These are phyloP conservation scores for Triops cancriformis DNA, from an alignment of 1,140 invertebrate species.

Conservation along the genomic window DNA sequence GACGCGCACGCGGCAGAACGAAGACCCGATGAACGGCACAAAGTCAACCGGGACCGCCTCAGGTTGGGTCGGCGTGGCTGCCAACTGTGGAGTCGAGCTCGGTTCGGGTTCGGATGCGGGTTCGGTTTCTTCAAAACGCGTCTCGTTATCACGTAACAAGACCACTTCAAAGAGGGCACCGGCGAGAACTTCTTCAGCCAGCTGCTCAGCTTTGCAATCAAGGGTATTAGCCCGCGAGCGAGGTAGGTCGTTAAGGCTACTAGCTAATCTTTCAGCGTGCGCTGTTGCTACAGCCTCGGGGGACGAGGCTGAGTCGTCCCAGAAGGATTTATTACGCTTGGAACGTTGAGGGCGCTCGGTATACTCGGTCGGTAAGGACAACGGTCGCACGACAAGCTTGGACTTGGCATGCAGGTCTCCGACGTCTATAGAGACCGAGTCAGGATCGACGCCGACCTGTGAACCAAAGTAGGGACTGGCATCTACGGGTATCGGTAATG, in stretches of 20 bases:
- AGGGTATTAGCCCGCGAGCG: background rate
- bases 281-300: slow-evolving; percentile 17
- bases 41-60: background rate
- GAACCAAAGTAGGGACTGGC: slow-evolving; percentile 19
- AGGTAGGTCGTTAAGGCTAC: slow-evolving; percentile 14
- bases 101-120: background rate
- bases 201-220: slow-evolving; percentile 14
- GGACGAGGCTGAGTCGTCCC: background rate
- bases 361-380: slow-evolving; percentile 24
- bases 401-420: slow-evolving; percentile 18
- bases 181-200: slow-evolving; percentile 18
- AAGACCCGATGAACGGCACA: slow-evolving; percentile 25
- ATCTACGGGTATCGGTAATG: background rate
- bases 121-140: background rate
- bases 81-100: background rate
- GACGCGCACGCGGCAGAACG: slow-evolving; percentile 25
- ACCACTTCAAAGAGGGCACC: slow-evolving; percentile 19
- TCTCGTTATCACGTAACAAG: background rate
- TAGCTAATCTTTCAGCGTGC: slow-evolving; percentile 15
- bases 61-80: background rate
- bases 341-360: slow-evolving; percentile 1
- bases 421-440: slow-evolving; percentile 21
- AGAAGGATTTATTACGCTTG: slow-evolving; percentile 15
- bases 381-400: slow-evolving; percentile 25
- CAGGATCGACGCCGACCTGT: background rate